phyloP scores from a whole-genome alignment of 2,113 vertebrate species.

The Anhinga anhinga region DNA sequence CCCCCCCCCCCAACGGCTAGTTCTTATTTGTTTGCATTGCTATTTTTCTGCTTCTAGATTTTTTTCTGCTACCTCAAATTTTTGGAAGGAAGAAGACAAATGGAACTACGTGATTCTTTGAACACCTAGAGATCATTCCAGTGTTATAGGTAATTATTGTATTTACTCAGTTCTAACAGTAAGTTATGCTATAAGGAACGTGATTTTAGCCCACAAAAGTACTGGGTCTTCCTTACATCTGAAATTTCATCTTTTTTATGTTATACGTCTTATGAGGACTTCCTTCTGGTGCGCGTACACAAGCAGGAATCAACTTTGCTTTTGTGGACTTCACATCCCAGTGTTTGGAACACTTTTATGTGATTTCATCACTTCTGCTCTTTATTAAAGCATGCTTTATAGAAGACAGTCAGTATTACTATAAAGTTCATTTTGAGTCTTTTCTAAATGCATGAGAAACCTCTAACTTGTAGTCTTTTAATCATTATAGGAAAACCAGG shows the following conservation, averaged over 20 bases:
- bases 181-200: not conserved
- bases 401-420: not conserved
- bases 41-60: not conserved
- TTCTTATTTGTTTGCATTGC: not conserved
- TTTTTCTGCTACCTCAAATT: slow-evolving; percentile 2
- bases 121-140: not conserved
- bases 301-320: not conserved
- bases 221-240: not conserved
- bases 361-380: not conserved
- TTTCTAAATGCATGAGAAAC: not conserved
- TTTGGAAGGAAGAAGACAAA: not conserved
- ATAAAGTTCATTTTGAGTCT: not conserved
- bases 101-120: not conserved
- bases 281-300: not conserved
- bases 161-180: not conserved
- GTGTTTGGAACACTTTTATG: not conserved
- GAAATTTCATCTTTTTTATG: not conserved
- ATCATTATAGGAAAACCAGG: not conserved
- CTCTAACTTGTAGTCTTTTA: not conserved
- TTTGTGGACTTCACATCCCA: not conserved
- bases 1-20: not conserved
- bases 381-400: not conserved
- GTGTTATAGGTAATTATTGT: slow-evolving; percentile 7
- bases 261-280: not conserved
- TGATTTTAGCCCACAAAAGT: not conserved